Evolutionary conservation across 1,140 invertebrate species (phyloP).

Genomic region (Cotesia typhae): DNA sequence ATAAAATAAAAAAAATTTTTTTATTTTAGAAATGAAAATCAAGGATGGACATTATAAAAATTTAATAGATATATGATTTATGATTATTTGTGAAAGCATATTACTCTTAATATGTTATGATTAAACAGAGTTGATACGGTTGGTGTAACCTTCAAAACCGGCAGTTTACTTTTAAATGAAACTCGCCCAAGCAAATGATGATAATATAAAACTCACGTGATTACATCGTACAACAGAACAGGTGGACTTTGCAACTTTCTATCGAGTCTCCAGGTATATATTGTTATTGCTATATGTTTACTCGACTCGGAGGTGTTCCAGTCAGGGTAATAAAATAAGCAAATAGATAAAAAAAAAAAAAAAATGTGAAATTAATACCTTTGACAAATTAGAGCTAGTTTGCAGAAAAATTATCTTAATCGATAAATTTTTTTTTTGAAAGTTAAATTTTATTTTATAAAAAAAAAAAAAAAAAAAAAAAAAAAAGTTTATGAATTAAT

Average conservation of each 20-base stretch:
- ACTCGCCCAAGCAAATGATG: conserved; percentile 20
- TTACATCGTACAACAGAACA: conserved; percentile 13
- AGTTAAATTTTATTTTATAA: no score
- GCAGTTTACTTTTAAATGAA: conserved; percentile 21
- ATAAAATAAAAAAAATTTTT: no score
- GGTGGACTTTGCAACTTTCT: conserved; percentile 35
- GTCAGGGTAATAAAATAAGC: no score
- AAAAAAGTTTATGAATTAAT: no score
- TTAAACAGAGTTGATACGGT: conserved; percentile 13
- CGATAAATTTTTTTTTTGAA: no score
- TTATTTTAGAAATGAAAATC: no score
- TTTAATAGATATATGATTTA: conserved; percentile 1
- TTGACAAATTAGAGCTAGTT: no score
- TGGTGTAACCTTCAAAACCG: conserved; percentile 13
- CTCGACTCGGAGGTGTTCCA: no score
- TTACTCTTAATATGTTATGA: neutral
- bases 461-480: no score
- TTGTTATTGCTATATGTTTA: neutral
- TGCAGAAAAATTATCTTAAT: no score
- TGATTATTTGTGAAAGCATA: conserved; percentile 17
- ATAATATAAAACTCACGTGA: conserved; percentile 17
- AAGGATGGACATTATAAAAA: neutral
- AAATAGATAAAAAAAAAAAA: no score
- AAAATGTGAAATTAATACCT: no score
- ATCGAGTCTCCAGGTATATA: neutral